A percentile compares a stretch with the other conserved stretches of the same genome.
These are phyloP conservation scores for Regulus satrapa DNA, from an alignment of 2,113 vertebrate species.

Conservation along the genomic window DNA sequence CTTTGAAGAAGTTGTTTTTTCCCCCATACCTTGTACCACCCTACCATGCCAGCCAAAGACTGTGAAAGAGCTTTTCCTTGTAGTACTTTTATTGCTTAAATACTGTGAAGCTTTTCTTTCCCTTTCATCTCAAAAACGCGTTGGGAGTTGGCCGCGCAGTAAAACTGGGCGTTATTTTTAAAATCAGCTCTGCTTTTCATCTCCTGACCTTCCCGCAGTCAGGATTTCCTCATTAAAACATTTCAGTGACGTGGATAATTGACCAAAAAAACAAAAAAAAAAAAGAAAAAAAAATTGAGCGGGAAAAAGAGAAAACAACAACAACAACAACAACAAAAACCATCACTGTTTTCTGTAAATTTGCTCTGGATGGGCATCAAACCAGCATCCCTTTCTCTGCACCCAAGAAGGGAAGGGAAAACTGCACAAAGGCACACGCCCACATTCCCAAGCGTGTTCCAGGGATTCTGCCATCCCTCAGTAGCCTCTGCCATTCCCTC, in stretches of 20 bases:
- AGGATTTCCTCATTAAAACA: constrained; percentile 61
- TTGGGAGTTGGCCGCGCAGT: background rate
- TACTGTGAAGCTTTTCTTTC: constrained; percentile 6
- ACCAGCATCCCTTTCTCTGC: background rate
- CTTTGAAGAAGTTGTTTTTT: constrained; percentile 33
- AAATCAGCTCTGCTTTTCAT: constrained; percentile 56
- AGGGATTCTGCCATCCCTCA: background rate
- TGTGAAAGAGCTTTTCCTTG: constrained; percentile 41
- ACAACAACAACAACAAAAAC: background rate
- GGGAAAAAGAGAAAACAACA: background rate
- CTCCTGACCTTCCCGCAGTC: background rate
- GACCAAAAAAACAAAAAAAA: background rate
- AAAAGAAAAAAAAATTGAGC: background rate
- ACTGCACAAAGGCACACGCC: background rate
- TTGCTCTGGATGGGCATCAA: background rate
- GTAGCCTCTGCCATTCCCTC: background rate
- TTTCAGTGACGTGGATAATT: constrained; percentile 1
- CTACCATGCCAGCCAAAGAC: background rate
- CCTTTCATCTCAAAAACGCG: constrained; percentile 32
- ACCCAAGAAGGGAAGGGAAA: background rate
- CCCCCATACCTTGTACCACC: background rate
- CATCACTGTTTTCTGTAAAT: background rate
- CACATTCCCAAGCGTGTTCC: background rate
- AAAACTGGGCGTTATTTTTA: constrained; percentile 59
- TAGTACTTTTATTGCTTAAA: constrained; percentile 17